Base-by-base conservation (phyloP, 2,797 vertebrate species). In the Oceanodroma leucorhoa region DNA sequence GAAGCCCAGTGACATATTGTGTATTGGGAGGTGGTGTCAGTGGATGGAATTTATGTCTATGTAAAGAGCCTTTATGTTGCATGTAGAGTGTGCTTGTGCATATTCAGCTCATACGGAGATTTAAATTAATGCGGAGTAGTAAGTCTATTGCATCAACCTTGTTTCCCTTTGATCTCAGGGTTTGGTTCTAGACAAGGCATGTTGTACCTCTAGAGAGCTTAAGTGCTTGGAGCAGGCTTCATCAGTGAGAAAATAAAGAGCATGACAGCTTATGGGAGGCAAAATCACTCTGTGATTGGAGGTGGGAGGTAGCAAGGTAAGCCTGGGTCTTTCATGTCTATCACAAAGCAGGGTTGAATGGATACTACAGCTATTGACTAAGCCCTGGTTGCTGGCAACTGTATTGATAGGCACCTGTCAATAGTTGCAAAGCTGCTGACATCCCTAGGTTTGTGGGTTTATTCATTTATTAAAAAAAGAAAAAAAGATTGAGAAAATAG, bases 391-490 rank as follows among this genome's bases (percentile, higher is more conserved):
- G 83, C 62, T 84, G 45, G 40, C 70, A 36, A 2, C 60, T 41
- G 6, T 95, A 72, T 93, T 94, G 85, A 93, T 78, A 62, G 89
- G 51, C 76, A 84, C 66, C 84, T 96, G 92, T 88, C 93, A 87
- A 57, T 94, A 92, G n/a, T 5, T 85, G 71, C 57, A 85, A 51
- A 89, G 81, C 75, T 66, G 32, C 32, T 93, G 85, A 66, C 54
- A 66, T 73, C 19, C 32, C 57, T 89, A 11, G 36, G 45, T 80
- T 77, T 89, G 51, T 66, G 26, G 9, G 12, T 65, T 75, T 62
- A 2, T 55, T 61, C 50, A 15, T 23, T 23, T 30, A 11, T 23
- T 16, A 12, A 27, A 66, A 73, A 40, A 62, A 85, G 18, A 46
- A 46, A n/a, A 32, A 43, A 53, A 32, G 2, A 5, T 57, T n/a